Evolutionary conservation across 2,113 vertebrate species (phyloP).

Genomic region (Mus musculus): DNA sequence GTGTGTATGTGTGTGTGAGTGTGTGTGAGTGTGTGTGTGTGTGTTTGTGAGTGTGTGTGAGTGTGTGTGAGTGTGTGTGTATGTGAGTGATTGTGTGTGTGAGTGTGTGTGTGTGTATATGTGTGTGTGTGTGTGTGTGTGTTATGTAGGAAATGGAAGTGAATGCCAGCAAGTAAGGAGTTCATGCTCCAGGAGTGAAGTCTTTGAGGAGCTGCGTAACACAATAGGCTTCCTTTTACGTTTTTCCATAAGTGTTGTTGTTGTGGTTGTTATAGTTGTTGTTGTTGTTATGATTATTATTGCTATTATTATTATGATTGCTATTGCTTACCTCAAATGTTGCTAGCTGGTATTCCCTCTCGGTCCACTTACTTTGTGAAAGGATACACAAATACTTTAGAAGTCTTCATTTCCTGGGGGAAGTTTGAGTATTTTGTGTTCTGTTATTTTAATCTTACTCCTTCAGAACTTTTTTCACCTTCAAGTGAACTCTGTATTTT

Average conservation of each 20-base stretch:
- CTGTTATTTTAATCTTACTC: not conserved
- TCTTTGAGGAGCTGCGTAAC: not conserved
- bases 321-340: not conserved
- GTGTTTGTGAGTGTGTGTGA: not conserved
- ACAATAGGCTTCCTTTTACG: not conserved
- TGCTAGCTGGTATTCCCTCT: not conserved
- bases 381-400: not conserved
- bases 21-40: not conserved
- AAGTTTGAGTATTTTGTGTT: not conserved
- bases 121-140: not conserved
- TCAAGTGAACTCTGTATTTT: fast-evolving
- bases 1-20: not conserved
- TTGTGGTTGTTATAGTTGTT: not conserved
- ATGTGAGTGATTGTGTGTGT: too few relatives aligned
- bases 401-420: not conserved
- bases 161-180: not conserved
- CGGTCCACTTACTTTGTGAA: not conserved
- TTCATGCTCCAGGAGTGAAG: not conserved
- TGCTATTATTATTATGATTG: not conserved
- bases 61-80: not conserved
- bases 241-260: not conserved
- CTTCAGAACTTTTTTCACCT: not conserved
- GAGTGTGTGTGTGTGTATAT: too few relatives aligned
- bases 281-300: too few relatives aligned
- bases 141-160: not conserved